phyloP scores from a whole-genome alignment of 2,113 vertebrate species.

The Periophthalmus modestus region DNA sequence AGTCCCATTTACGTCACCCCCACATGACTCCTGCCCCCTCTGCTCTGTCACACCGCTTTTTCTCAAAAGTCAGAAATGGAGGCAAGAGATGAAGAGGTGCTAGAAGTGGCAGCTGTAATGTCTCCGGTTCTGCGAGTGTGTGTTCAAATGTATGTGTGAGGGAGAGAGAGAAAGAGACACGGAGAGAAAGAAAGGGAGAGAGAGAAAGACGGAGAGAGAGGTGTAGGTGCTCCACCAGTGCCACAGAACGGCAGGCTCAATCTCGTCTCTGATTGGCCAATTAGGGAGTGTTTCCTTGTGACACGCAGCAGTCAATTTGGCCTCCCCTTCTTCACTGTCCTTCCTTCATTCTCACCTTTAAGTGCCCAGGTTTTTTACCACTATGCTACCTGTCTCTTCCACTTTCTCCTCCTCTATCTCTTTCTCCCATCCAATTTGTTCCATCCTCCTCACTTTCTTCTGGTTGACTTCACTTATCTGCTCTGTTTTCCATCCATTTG shows the following conservation, averaged over 20 bases:
- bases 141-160: conserved; percentile 10
- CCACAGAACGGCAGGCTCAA: conserved; percentile 60
- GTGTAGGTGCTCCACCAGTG: conserved; percentile 55
- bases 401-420: conserved; percentile 47
- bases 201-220: not conserved
- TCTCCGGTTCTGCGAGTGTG: conserved; percentile 42
- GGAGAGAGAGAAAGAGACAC: conserved; percentile 25
- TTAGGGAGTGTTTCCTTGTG: conserved; percentile 75
- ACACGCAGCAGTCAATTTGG: conserved; percentile 70
- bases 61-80: conserved; percentile 63
- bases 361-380: conserved; percentile 55
- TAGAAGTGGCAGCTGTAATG: conserved; percentile 64
- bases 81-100: conserved; percentile 60
- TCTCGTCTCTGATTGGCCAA: conserved; percentile 73
- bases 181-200: not conserved
- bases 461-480: conserved; percentile 10
- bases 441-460: conserved; percentile 37
- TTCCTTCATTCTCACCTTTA: conserved; percentile 53
- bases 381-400: conserved; percentile 61
- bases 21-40: conserved; percentile 12
- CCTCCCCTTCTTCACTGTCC: conserved; percentile 43
- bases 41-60: conserved; percentile 39
- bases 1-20: not conserved
- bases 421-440: conserved; percentile 51
- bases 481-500: conserved; percentile 3